A percentile compares a stretch with the other conserved stretches of the same genome.
These are phyloP conservation scores for Chamaetylas fuelleborni DNA, from an alignment of 2,113 vertebrate genomes.

Conservation along the genomic window DNA sequence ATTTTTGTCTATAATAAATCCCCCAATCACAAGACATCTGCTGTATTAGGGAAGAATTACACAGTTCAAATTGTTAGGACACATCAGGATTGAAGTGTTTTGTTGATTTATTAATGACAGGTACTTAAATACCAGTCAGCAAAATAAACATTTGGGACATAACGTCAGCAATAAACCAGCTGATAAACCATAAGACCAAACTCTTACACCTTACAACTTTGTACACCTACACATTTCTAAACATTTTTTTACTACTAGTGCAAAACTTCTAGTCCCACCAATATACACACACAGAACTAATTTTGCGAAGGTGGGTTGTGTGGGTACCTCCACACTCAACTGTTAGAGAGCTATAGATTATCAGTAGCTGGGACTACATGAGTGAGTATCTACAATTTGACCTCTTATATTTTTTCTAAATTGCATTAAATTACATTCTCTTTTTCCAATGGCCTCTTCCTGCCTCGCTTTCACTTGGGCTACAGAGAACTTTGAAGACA, in stretches of 20 bases:
- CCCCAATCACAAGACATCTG: background rate
- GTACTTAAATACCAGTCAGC: background rate
- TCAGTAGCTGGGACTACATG: background rate
- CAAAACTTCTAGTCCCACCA: background rate
- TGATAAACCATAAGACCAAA: background rate
- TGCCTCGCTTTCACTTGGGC: background rate
- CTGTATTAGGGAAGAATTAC: background rate
- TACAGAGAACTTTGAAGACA: background rate
- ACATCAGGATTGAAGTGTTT: background rate
- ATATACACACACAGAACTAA: accelerated
- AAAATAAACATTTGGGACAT: background rate
- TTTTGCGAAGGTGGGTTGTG: background rate
- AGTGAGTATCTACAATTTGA: background rate
- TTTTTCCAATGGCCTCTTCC: background rate
- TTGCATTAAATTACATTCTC: background rate
- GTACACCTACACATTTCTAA: background rate
- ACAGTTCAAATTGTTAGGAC: background rate
- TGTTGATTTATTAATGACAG: background rate
- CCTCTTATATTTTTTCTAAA: background rate
- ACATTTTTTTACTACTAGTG: background rate
- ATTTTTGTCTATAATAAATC: background rate
- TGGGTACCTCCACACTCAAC: background rate
- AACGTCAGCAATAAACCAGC: background rate
- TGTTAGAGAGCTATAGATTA: background rate
- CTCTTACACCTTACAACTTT: background rate